These are phyloP conservation scores for Sanderia malayensis DNA, from an alignment of 30 jellyfish, hydroid and myxozoan species.

Conservation along the genomic window DNA sequence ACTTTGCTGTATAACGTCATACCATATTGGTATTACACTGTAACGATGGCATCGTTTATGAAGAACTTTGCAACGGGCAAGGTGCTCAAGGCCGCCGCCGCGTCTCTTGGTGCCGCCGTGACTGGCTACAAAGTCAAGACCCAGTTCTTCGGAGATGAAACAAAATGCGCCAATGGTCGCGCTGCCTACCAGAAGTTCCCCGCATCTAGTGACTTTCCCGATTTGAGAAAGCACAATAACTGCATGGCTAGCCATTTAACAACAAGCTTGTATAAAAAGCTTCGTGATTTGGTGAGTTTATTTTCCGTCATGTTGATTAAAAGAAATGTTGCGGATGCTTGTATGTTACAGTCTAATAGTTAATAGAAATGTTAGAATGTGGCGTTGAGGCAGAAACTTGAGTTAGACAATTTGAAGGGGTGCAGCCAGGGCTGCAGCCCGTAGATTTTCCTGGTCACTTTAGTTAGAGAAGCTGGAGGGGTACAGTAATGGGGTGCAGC, in stretches of 20 bases:
- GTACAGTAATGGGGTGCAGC: too few species aligned
- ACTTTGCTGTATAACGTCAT: too few species aligned
- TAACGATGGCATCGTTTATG: conserved; percentile 12
- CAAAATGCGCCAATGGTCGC: conserved; percentile 1
- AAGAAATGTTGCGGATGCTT: too few species aligned
- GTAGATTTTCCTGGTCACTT: too few species aligned
- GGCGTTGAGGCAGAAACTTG: too few species aligned
- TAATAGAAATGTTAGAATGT: too few species aligned
- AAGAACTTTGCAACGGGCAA: background rate
- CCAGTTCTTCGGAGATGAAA: background rate
- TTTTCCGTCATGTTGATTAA: too few species aligned
- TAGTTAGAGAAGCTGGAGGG: too few species aligned
- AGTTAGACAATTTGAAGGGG: too few species aligned
- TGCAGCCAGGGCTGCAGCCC: too few species aligned
- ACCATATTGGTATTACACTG: too few species aligned
- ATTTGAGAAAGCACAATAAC: conserved; percentile 71
- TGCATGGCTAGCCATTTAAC: conserved; percentile 68
- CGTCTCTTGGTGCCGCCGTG: background rate
- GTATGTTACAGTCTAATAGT: too few species aligned
- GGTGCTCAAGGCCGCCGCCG: conserved; percentile 23
- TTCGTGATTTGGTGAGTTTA: conserved; percentile 61
- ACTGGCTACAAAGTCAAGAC: background rate
- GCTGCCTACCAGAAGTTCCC: conserved; percentile 55
- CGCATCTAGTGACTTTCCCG: conserved; percentile 70
- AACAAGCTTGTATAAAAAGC: conserved; percentile 49